Conservation (phyloP, 92 coral and sea anemone genomes). For the Scolanthus callimorphus region DNA sequence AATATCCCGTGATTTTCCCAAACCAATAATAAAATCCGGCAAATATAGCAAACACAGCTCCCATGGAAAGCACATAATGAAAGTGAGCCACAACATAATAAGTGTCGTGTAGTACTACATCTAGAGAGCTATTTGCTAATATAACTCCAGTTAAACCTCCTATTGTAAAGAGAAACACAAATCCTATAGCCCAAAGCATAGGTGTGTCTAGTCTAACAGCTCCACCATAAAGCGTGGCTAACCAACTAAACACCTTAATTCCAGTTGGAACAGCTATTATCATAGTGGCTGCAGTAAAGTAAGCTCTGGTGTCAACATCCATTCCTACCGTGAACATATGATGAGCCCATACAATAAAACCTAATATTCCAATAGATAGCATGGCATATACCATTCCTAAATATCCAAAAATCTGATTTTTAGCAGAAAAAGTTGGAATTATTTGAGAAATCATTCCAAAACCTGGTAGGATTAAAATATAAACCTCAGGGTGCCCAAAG, state of each 20-base stretch:
- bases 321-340: slow-evolving; percentile 76
- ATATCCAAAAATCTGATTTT: slow-evolving; percentile 71
- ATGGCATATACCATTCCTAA: too few relatives aligned
- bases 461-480: slow-evolving; percentile 76
- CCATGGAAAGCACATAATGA: slow-evolving; percentile 81
- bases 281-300: slow-evolving; percentile 87
- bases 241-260: slow-evolving; percentile 85
- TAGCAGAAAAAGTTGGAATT: slow-evolving; percentile 69
- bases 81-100: slow-evolving; percentile 89
- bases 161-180: slow-evolving; percentile 75
- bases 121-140: slow-evolving; percentile 75
- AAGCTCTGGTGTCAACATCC: slow-evolving; percentile 85
- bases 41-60: slow-evolving; percentile 82
- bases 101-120: slow-evolving; percentile 77
- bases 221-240: slow-evolving; percentile 78
- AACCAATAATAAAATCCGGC: too few relatives aligned
- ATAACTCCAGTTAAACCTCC: slow-evolving; percentile 86
- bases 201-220: slow-evolving; percentile 69
- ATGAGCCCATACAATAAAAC: slow-evolving; percentile 84
- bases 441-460: slow-evolving; percentile 83
- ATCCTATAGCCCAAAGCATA: slow-evolving; percentile 82
- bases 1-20: slow-evolving; percentile 76
- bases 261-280: slow-evolving; percentile 91
- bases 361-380: slow-evolving; percentile 78
- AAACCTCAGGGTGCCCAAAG: slow-evolving; percentile 85